Base-by-base conservation (phyloP, 2,888 invertebrate species). In the Yponomeuta plumbellus region DNA sequence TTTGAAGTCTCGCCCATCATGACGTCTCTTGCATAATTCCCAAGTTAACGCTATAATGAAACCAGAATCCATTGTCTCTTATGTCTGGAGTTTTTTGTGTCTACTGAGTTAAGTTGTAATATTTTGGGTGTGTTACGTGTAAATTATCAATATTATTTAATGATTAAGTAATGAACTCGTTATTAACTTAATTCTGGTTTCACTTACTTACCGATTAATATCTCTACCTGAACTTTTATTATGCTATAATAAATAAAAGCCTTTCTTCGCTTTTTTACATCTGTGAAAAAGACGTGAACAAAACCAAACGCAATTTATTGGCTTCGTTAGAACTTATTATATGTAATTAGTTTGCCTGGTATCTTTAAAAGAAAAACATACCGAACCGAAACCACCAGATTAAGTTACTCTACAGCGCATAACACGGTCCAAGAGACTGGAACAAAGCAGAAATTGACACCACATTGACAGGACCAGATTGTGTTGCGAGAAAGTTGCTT, bases 21-120 rank as follows among this genome's bases (percentile, higher is more conserved):
- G 66, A 70, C 71, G 67, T 68, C 64, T 65, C 66, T 74, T 78
- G 70, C 70, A 69, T 76, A 76, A 77, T 67, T 67, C 64, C 66
- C 68, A 52, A 52, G 44, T 17, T 17, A 52, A 17, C 72, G 74
- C 72, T 73, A 69, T 73, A 73, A 73, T 76, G 74, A 71, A 76
- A 77, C 71, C 67, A 66, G 70, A 58, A 64, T 71, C 73, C 71
- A 76, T 79, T 81, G 78, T 79, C 73, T 76, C 71, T 72, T 13
- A 70, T 67, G 70, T 70, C 72, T 73, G 70, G 52, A 23, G 3
- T 26, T 61, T 68, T 57, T 66, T 62, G 39, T 34, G 1, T 44
- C 23, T 34, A n/a, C 20, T 59, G 44, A 26, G 62, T 73, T 80
- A 76, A 77, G 76, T 79, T 78, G 80, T 75, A 78, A 34, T 58